Evolutionary conservation across 2,888 invertebrate genomes (phyloP).

Genomic region (Ceraclea dissimilis): DNA sequence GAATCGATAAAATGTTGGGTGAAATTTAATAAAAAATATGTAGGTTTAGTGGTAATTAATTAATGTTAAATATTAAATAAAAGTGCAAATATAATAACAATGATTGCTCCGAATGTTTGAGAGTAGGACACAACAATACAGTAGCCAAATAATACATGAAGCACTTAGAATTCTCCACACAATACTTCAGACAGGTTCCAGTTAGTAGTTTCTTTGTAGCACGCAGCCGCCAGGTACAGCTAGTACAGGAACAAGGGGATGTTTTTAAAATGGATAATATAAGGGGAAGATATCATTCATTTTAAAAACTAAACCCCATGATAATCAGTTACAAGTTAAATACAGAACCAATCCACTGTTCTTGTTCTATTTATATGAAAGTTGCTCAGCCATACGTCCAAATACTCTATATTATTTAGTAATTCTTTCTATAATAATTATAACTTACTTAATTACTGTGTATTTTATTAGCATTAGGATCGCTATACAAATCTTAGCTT

Average conservation of each 20-base stretch:
- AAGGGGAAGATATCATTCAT: constrained; percentile 26
- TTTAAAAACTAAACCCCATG: constrained; percentile 19
- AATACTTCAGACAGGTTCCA: too few species aligned
- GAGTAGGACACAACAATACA: too few species aligned
- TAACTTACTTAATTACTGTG: neutral
- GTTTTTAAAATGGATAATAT: constrained; percentile 24
- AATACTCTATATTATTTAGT: neutral
- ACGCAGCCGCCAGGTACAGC: too few species aligned
- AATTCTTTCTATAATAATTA: neutral
- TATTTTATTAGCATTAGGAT: neutral
- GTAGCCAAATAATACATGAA: too few species aligned
- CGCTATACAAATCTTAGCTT: constrained; percentile 17
- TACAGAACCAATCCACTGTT: too few species aligned
- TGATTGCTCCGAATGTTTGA: too few species aligned
- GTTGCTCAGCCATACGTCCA: constrained; percentile 26
- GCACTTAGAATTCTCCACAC: too few species aligned
- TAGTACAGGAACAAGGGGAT: neutral
- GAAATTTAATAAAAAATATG: neutral
- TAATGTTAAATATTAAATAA: neutral
- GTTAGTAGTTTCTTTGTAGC: too few species aligned
- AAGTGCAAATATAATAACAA: neutral
- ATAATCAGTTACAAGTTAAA: too few species aligned
- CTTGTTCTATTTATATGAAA: too few species aligned
- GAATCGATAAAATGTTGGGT: neutral
- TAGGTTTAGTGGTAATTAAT: neutral